Percentiles rank a stretch among this genome's conserved stretches.
Evolutionary conservation across 1,140 invertebrate genomes (phyloP).

Genomic region (Drosophila busckii): DNA sequence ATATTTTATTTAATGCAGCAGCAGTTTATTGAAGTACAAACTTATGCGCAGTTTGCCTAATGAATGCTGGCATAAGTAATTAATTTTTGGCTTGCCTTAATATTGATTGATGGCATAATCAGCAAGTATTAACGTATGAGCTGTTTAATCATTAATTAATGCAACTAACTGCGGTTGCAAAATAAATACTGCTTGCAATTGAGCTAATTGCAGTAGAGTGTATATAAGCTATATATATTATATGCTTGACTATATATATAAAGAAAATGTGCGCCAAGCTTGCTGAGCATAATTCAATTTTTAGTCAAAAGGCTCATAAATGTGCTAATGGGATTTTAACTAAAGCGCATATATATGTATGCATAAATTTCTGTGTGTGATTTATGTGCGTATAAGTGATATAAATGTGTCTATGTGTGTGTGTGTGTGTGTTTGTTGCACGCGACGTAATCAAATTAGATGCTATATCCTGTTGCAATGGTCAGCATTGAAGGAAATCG

Average conservation of each 20-base stretch:
- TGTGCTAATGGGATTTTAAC: constrained; percentile 32
- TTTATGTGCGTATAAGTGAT: constrained; percentile 4
- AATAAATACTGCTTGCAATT: not conserved
- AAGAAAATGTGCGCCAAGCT: constrained; percentile 1
- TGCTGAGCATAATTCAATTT: constrained; percentile 23
- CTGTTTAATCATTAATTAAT: constrained; percentile 1
- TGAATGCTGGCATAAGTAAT: constrained; percentile 16
- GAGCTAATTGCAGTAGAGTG: not conserved
- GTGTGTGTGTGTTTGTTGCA: constrained; percentile 12
- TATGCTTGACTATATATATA: not conserved
- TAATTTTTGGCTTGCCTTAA: constrained; percentile 16
- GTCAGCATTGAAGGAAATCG: constrained; percentile 36
- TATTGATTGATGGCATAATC: constrained; percentile 2
- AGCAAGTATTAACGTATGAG: not conserved
- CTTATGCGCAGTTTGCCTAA: too few relatives aligned
- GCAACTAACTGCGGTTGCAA: not conserved
- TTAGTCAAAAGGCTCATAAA: constrained; percentile 24
- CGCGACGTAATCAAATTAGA: constrained; percentile 63
- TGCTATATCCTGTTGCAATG: constrained; percentile 55
- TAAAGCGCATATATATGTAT: not conserved
- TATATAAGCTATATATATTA: not conserved
- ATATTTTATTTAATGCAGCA: too few relatives aligned
- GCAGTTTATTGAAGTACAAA: too few relatives aligned
- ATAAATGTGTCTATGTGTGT: not conserved
- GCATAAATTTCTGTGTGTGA: not conserved